Percentiles rank a stretch among this genome's conserved stretches.
Evolutionary conservation across 1,140 invertebrate species (phyloP).

Genomic region (Magallana gigas): DNA sequence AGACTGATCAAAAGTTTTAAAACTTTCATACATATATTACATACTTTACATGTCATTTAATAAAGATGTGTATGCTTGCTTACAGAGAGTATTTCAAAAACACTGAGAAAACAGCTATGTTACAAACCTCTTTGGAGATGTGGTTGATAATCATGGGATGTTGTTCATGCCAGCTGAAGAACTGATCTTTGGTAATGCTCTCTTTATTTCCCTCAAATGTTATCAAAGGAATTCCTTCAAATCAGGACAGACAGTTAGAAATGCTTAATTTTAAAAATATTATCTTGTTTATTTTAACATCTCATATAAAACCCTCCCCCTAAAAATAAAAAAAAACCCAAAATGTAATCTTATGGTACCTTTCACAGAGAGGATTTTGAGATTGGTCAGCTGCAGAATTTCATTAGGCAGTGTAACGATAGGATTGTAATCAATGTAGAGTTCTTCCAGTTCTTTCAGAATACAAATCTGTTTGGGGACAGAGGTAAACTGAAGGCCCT

Average conservation of each 20-base stretch:
- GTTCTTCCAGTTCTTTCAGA: slow-evolving; percentile 58
- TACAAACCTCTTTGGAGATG: slow-evolving; percentile 59
- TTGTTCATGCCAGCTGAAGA: slow-evolving; percentile 57
- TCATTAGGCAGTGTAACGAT: slow-evolving; percentile 64
- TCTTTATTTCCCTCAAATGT: slow-evolving; percentile 59
- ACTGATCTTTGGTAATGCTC: slow-evolving; percentile 63
- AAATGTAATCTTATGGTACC: slow-evolving; percentile 53
- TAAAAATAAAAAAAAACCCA: too few relatives aligned
- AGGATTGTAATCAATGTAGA: slow-evolving; percentile 68
- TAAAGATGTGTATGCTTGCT: too few relatives aligned
- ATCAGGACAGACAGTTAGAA: background rate
- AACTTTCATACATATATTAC: too few relatives aligned
- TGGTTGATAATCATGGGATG: slow-evolving; percentile 59
- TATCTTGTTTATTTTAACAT: too few relatives aligned
- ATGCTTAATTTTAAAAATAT: too few relatives aligned
- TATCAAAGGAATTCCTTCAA: slow-evolving; percentile 68
- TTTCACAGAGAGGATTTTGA: slow-evolving; percentile 65
- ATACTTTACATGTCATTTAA: too few relatives aligned
- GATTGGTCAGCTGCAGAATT: slow-evolving; percentile 61
- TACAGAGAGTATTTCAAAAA: too few relatives aligned
- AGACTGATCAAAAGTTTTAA: too few relatives aligned
- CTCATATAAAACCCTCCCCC: too few relatives aligned
- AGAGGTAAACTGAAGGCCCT: slow-evolving; percentile 57
- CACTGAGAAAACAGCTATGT: too few relatives aligned
- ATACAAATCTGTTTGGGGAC: slow-evolving; percentile 63